Evolutionary conservation across 2,888 invertebrate genomes (phyloP).

Genomic region (Atherix ibis): DNA sequence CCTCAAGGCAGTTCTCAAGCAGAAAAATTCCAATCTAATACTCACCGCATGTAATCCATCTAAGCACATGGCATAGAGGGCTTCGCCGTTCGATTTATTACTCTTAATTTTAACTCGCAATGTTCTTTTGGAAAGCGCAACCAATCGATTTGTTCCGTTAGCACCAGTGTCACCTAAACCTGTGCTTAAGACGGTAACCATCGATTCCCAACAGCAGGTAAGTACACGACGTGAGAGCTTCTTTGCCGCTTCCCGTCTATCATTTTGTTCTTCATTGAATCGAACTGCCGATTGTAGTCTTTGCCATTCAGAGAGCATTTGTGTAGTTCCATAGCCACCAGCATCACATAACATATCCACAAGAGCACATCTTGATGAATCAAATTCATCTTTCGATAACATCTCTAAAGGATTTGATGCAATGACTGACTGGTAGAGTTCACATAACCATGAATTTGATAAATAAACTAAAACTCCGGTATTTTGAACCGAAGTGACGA

Average conservation of each 20-base stretch:
- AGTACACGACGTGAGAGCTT: constrained; percentile 61
- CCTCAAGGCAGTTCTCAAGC: too few species aligned
- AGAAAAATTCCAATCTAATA: background rate
- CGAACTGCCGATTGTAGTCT: constrained; percentile 61
- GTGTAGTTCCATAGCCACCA: constrained; percentile 67
- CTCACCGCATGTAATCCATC: constrained; percentile 74
- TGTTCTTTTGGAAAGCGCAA: constrained; percentile 41
- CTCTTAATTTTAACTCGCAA: constrained; percentile 28
- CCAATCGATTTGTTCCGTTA: constrained; percentile 38
- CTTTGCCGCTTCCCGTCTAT: constrained; percentile 61
- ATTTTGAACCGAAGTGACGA: constrained; percentile 82
- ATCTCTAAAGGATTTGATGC: constrained; percentile 36
- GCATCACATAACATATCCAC: constrained; percentile 46
- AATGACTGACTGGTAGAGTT: constrained; percentile 76
- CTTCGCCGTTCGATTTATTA: constrained; percentile 49
- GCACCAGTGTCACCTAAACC: constrained; percentile 42
- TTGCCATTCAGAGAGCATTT: constrained; percentile 76
- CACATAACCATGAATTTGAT: constrained; percentile 84
- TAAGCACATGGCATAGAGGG: constrained; percentile 65
- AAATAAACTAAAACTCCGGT: constrained; percentile 86
- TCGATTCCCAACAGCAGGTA: constrained; percentile 84
- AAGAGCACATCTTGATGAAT: constrained; percentile 26
- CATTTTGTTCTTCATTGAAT: constrained; percentile 47
- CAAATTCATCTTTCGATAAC: constrained; percentile 23
- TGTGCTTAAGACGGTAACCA: constrained; percentile 73